Base-by-base conservation (phyloP, 2,888 invertebrate genomes). In the Caenorhabditis uteleia region DNA sequence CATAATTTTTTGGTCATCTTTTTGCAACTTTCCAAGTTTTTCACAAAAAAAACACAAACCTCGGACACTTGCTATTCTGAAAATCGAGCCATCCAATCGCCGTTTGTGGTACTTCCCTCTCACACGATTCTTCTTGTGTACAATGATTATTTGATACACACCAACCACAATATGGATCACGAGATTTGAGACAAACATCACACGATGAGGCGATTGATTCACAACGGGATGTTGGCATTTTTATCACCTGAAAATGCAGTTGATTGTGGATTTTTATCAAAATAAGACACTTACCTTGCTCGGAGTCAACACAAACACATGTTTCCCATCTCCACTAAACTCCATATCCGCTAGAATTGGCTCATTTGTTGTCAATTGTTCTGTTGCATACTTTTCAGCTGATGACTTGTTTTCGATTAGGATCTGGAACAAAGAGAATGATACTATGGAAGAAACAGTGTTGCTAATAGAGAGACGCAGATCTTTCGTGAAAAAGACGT, bases 81-180 rank as follows among this genome's bases (percentile, higher is more conserved):
- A 72, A 72, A 40, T 70, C 62, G 39, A 77, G 62, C 74, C 71
- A 77, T 38, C 70, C 74, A 25, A 58, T 50, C 12, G 54, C 51
- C 5, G 71, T 75, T 26, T 61, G 65, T 8, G 73, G 74, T 2
- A 72, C 59, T 21, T 61, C 64, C 20, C 59, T 44, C 18, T 71
- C 72, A 39, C 75, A 75, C 23, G 62, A 55, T 23, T 70, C 70
- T 44, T 70, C 69, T 34, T 69, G 68, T 1, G 65, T 69, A 49
- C 75, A 75, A 39, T 64, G 51, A 46, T 64, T 73, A 25, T 59
- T 70, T 20, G 53, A 42, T 7, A 69, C 68, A 55, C 73, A 73
- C 95, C 95, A 95, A 65, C 95, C 95, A 85, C 95, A 95, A 85
- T 94, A 95, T 0, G 95, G 95, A 87, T 95, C 94, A 84, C 91